These are phyloP conservation scores for Kryphioiulus occultus DNA, from an alignment of 2,888 invertebrate genomes.

Conservation along the genomic window DNA sequence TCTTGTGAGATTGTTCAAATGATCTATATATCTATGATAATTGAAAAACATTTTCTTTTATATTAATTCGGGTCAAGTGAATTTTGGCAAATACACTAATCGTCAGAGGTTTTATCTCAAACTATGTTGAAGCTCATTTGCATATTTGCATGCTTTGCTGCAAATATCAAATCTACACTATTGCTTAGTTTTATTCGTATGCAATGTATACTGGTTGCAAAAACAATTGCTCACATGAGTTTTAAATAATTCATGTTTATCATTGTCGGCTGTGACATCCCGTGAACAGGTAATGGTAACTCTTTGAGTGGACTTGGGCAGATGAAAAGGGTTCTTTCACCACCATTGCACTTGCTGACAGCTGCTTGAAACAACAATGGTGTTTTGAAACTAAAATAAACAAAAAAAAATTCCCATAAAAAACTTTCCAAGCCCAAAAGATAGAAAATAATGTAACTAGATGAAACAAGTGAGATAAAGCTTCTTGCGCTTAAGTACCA, in stretches of 20 bases:
- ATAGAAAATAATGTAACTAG: background rate
- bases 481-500: background rate
- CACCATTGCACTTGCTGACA: constrained; percentile 31
- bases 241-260: constrained; percentile 39
- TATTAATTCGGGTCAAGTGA: background rate
- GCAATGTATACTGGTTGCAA: background rate
- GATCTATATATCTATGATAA: background rate
- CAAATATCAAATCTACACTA: background rate
- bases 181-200: background rate
- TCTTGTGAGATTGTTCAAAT: background rate
- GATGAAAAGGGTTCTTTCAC: constrained; percentile 2
- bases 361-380: constrained; percentile 46
- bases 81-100: too few relatives aligned
- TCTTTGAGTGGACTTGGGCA: constrained; percentile 2
- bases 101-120: too few relatives aligned
- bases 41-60: background rate
- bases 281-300: background rate
- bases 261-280: constrained; percentile 21
- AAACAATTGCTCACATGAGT: background rate
- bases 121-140: too few relatives aligned
- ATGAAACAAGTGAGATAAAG: background rate
- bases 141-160: background rate
- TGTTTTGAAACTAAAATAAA: constrained; percentile 38
- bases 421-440: background rate
- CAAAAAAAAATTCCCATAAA: background rate